Evolutionary conservation across 2,113 vertebrate genomes (phyloP).

Genomic region (Melanerpes aurifrons): DNA sequence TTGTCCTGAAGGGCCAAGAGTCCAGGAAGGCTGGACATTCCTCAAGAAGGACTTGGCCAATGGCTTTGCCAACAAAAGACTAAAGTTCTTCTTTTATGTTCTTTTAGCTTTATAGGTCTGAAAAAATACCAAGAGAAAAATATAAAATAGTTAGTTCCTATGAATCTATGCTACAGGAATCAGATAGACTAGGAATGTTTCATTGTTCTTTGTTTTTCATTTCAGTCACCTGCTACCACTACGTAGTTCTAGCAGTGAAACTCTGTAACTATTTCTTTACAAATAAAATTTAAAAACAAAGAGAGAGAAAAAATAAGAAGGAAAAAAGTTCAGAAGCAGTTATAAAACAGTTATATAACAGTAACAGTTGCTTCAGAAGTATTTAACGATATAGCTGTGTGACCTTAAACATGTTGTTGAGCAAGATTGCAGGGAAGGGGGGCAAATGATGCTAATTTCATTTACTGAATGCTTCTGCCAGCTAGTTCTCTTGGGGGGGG

Average conservation of each 20-base stretch:
- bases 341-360: not conserved
- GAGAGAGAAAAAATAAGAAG: not conserved
- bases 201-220: not conserved
- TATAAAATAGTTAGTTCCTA: not conserved
- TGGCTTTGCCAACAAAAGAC: not conserved
- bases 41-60: not conserved
- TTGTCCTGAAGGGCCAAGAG: no score
- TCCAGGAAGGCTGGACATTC: no score
- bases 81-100: not conserved
- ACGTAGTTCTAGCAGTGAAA: not conserved
- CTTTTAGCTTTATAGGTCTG: not conserved
- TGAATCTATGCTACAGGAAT: not conserved
- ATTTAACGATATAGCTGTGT: not conserved
- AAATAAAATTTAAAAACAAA: not conserved
- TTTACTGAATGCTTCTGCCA: not conserved
- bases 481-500: not conserved
- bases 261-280: not conserved
- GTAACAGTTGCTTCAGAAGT: not conserved
- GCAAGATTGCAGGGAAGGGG: not conserved
- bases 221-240: not conserved
- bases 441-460: not conserved
- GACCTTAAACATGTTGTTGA: not conserved
- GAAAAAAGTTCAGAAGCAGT: not conserved
- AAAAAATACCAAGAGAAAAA: not conserved
- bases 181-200: not conserved